These are phyloP conservation scores for Ceryle rudis DNA, from an alignment of 2,797 vertebrate genomes.

Conservation along the genomic window DNA sequence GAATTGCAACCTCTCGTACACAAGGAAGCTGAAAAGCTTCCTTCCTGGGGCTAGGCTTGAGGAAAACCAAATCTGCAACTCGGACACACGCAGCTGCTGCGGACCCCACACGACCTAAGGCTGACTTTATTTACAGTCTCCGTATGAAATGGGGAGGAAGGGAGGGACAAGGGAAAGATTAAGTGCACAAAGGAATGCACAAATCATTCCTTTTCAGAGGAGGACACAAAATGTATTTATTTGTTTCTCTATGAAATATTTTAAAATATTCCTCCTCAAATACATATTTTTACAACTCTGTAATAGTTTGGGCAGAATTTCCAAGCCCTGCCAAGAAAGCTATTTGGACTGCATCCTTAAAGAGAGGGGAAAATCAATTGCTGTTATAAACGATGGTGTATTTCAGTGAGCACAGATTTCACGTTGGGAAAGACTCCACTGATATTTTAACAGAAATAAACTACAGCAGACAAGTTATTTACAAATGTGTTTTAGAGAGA, in stretches of 20 bases:
- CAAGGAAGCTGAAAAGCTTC: not conserved
- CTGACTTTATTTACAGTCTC: not conserved
- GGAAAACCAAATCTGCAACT: not conserved
- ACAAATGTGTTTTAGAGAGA: not conserved
- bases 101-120: not conserved
- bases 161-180: not conserved
- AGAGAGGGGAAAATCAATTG: conserved; percentile 25
- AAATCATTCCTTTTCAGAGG: not conserved
- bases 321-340: conserved; percentile 19
- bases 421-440: not conserved
- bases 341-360: not conserved
- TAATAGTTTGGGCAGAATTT: conserved; percentile 10
- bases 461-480: conserved; percentile 16
- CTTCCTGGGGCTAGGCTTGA: not conserved
- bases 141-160: not conserved
- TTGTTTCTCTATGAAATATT: conserved; percentile 22
- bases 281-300: not conserved
- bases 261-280: not conserved
- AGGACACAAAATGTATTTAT: not conserved
- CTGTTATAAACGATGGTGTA: not conserved
- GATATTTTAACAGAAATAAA: conserved; percentile 3
- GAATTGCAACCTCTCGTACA: not conserved
- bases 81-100: not conserved
- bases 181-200: not conserved
- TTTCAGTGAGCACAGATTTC: not conserved